These are phyloP conservation scores for Chrysotoxum bicinctum DNA, from an alignment of 2,888 invertebrate genomes.

Conservation along the genomic window DNA sequence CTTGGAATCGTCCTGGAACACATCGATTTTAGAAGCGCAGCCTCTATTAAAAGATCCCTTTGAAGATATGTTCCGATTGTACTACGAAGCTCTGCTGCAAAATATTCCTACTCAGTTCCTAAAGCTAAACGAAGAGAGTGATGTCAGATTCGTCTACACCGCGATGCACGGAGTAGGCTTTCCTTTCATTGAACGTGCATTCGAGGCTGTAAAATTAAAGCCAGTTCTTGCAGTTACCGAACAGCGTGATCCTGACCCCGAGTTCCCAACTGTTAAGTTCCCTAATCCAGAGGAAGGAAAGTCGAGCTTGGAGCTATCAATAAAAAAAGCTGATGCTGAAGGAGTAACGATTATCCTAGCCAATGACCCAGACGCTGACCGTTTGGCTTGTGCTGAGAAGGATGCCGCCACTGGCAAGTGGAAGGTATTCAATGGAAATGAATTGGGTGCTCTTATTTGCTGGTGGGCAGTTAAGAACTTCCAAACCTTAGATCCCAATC, in stretches of 20 bases:
- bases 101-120: slow-evolving; percentile 83
- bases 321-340: slow-evolving; percentile 88
- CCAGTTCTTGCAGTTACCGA: slow-evolving; percentile 81
- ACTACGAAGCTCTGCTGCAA: slow-evolving; percentile 85
- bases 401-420: slow-evolving; percentile 79
- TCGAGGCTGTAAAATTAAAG: slow-evolving; percentile 88
- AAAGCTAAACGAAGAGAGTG: slow-evolving; percentile 83
- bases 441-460: slow-evolving; percentile 95
- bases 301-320: slow-evolving; percentile 89
- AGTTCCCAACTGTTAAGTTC: slow-evolving; percentile 97
- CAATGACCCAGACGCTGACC: slow-evolving; percentile 99
- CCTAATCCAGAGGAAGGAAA: slow-evolving; percentile 99
- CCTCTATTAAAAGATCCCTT: slow-evolving; percentile 87
- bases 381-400: slow-evolving; percentile 96
- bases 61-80: slow-evolving; percentile 85
- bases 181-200: slow-evolving; percentile 88
- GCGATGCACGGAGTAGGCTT: slow-evolving; percentile 99
- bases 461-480: slow-evolving; percentile 93
- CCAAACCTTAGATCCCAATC: slow-evolving; percentile 81
- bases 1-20: slow-evolving; percentile 90
- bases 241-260: slow-evolving; percentile 95
- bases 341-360: slow-evolving; percentile 91
- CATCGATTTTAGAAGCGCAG: slow-evolving; percentile 83
- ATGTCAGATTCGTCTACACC: slow-evolving; percentile 91
- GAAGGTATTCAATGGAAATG: slow-evolving; percentile 92